Evolutionary conservation across 2,113 vertebrate species (phyloP), one percentile per base, ranked within the genome.

Genomic region (Pteropus alecto): DNA sequence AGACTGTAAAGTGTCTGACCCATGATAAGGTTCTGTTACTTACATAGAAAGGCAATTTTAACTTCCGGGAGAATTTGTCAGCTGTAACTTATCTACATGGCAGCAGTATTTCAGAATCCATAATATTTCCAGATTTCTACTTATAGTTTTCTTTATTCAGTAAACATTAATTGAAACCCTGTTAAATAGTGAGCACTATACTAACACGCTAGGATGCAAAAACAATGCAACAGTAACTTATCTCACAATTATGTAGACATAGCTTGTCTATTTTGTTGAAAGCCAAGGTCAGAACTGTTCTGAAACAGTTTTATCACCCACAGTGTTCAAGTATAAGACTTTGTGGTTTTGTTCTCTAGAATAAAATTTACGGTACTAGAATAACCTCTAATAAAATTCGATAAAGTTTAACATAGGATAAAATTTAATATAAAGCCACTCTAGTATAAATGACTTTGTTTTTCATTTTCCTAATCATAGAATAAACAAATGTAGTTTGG

Each of bases 401-500:
- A 54, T 87, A 46, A 63, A 86, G 33, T 81, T 89, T 48, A 95
- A 87, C 35, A 67, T 81, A 38, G 41, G 78, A 19, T 87, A 86
- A 90, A 90, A 56, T 83, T 58, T 68, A 56, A 54, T 77, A 67
- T 48, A 83, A 84, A 81, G 19, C 35, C 73, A 21, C 65, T 91
- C 38, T 83, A 60, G 18, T 24, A 63, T 48, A 13, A 85, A 30
- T 60, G 56, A 41, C 46, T 54, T 90, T 38, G 5, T 85, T 65
- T 67, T 89, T 95, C 5, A 89, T 88, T 85, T 82, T 88, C 38
- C 43, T 65, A 95, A 81, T 46, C 46, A 21, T 84, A 93, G 48
- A 90, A 73, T 51, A 82, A 89, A 89, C 16, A 95, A 65, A 51
- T 85, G 13, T 12, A 65, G 16, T 35, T 93, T 89, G 73, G 30